phyloP scores from a whole-genome alignment of 2,888 invertebrate species.

The Nomada flava region DNA sequence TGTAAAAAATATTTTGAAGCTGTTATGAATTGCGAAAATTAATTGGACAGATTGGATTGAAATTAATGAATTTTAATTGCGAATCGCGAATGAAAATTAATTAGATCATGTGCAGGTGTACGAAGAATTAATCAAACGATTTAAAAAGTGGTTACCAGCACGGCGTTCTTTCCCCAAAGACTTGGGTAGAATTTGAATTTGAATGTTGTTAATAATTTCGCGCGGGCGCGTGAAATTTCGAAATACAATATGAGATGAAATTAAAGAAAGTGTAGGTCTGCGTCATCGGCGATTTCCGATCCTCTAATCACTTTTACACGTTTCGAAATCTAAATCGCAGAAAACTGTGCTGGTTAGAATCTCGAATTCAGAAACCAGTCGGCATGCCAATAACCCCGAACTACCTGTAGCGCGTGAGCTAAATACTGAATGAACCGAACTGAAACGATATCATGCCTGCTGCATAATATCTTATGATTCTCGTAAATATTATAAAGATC shows the following conservation, averaged over 20 bases:
- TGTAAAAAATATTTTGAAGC: too few species aligned
- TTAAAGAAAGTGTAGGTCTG: background rate
- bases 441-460: background rate
- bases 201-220: too few species aligned
- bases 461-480: background rate
- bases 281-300: background rate
- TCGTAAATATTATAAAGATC: constrained; percentile 4
- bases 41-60: too few species aligned
- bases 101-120: too few species aligned
- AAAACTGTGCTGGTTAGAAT: background rate
- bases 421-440: constrained; percentile 21
- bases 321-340: background rate
- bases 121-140: too few species aligned
- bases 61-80: too few species aligned
- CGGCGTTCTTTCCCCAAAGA: too few species aligned
- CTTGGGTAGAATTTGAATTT: too few species aligned
- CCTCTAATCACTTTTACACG: background rate
- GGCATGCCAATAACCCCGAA: background rate
- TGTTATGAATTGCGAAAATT: too few species aligned
- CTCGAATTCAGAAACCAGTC: constrained; percentile 15
- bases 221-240: background rate
- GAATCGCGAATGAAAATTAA: too few species aligned
- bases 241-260: background rate
- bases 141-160: too few species aligned
- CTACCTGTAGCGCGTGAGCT: constrained; percentile 13